Percentiles rank a stretch among this genome's conserved stretches.
Conservation (phyloP, 2,113 vertebrate genomes). For the Pionites leucogaster region DNA sequence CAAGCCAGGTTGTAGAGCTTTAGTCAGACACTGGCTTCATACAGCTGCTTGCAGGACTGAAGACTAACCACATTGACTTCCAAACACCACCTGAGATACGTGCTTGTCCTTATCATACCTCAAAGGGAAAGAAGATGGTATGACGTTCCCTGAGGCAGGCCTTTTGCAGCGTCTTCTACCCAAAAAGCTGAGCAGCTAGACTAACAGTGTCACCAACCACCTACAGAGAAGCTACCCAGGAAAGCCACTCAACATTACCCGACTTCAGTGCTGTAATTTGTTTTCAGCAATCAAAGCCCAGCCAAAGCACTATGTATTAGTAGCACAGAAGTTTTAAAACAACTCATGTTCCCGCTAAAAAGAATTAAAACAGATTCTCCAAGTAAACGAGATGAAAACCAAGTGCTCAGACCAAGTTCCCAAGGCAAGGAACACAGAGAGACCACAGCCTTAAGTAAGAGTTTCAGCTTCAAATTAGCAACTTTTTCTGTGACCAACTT, state of each 20-base stretch:
- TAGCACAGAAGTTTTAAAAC: not conserved
- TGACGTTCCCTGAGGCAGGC: not conserved
- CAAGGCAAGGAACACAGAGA: not conserved
- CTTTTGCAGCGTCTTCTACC: not conserved
- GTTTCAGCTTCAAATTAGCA: not conserved
- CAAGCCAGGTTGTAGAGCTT: not conserved
- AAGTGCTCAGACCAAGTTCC: not conserved
- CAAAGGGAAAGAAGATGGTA: not conserved
- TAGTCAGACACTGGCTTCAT: not conserved
- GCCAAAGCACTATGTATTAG: not conserved
- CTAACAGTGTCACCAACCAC: not conserved
- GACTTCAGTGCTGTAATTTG: not conserved
- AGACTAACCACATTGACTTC: not conserved
- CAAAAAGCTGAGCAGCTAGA: not conserved
- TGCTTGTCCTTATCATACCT: not conserved
- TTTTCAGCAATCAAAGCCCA: not conserved
- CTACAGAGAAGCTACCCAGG: not conserved
- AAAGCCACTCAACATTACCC: not conserved
- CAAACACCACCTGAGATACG: fast-evolving
- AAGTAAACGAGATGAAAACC: not conserved
- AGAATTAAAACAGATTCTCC: not conserved
- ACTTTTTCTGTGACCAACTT: not conserved
- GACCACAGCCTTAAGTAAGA: not conserved
- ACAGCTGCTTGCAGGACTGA: not conserved
- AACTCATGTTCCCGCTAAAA: not conserved